Evolutionary conservation across 2,888 invertebrate genomes (phyloP), one percentile per base, ranked within the genome.

Genomic region (Monoplex corrugatus): DNA sequence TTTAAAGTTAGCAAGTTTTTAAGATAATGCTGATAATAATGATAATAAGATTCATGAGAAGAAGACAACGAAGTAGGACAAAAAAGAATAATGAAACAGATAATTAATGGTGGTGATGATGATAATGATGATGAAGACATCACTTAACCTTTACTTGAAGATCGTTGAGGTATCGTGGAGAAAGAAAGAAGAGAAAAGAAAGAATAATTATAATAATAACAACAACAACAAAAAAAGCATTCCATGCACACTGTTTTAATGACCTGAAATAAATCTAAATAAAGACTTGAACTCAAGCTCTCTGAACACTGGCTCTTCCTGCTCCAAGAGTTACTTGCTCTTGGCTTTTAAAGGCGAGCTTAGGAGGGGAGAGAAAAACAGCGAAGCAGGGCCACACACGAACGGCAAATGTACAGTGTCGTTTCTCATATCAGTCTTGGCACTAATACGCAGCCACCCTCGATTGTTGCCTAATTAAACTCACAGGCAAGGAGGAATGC

Each of bases 391-490:
- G n/a, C 50, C 45, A 45, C 82, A 82, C 82, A 82, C 82, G 44
- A 82, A 82, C 82, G 45, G 82, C 84, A 84, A 84, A 57, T 84
- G 84, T 84, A 50, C 50, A 19, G n/a, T 57, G 84, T 84, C 84
- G 84, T 84, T 84, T 32, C 57, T 50, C 84, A 84, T 84, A 84
- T 84, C 57, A 57, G 45, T 28, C 35, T 45, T 57, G 57, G 50
- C 84, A 84, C 84, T 84, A 84, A 84, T 84, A 84, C 84, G 57
- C 84, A 84, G 57, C 35, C 84, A n/a, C 32, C 57, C 35, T 57
- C 84, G 84, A 84, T 84, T 84, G 84, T 84, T 84, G 84, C 50
- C 84, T 84, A 84, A 84, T 84, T 40, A 80, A 40, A 80, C 78
- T 43, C 78, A 28, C 78, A 43, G 78, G 78, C 32, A 40, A 80